phyloP scores from a whole-genome alignment of 1,140 invertebrate genomes.

The Musca domestica region DNA sequence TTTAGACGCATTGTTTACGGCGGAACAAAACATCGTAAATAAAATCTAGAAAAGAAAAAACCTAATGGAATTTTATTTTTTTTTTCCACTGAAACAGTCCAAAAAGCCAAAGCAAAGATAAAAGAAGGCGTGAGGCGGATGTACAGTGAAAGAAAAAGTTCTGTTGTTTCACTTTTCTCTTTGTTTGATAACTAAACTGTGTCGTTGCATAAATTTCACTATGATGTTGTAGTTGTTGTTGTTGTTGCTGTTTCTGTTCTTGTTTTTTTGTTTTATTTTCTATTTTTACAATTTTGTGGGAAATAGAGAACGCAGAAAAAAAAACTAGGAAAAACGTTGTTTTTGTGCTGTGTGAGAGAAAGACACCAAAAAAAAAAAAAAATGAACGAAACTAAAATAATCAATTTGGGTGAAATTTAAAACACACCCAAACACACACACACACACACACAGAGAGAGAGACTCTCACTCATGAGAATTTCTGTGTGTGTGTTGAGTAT shows the following conservation, averaged over 20 bases:
- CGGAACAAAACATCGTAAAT: constrained; percentile 10
- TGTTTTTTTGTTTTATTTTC: background rate
- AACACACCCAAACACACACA: too few species aligned
- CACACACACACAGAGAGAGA: too few species aligned
- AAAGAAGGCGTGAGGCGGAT: background rate
- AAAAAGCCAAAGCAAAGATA: background rate
- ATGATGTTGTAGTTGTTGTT: background rate
- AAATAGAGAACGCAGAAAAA: too few species aligned
- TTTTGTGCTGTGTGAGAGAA: too few species aligned
- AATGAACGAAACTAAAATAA: constrained; percentile 5
- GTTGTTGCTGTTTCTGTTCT: background rate
- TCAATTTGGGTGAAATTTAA: background rate
- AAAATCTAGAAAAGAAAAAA: background rate
- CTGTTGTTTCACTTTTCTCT: constrained; percentile 16
- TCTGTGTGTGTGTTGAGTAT: too few species aligned
- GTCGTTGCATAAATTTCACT: constrained; percentile 18
- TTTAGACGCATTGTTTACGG: background rate
- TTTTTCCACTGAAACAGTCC: too few species aligned
- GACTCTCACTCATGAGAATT: too few species aligned
- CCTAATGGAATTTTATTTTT: background rate
- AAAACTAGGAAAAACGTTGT: too few species aligned
- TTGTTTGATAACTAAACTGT: constrained; percentile 1
- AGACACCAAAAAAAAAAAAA: too few species aligned
- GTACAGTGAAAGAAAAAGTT: background rate
- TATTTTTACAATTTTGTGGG: background rate